These are phyloP conservation scores for Diachrysia chrysitis DNA, from an alignment of 2,888 invertebrate genomes.

Conservation along the genomic window DNA sequence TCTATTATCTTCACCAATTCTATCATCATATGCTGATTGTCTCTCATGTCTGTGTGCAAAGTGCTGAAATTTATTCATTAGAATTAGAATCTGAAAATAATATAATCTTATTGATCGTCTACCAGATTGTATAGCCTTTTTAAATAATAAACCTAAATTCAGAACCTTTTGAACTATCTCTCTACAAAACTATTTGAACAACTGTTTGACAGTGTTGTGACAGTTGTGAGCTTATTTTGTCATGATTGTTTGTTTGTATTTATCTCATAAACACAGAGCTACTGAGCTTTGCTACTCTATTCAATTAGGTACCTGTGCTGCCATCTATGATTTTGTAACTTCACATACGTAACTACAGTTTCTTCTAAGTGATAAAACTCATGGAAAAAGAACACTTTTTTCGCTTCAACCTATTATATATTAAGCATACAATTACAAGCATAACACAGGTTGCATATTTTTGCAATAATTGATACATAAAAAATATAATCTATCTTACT, in stretches of 20 bases:
- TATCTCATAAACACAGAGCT: not conserved
- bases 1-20: slow-evolving; percentile 84
- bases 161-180: too few species aligned
- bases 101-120: too few species aligned
- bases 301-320: not conserved
- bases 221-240: too few species aligned
- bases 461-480: slow-evolving; percentile 3
- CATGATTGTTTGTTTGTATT: too few species aligned
- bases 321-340: not conserved
- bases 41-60: slow-evolving; percentile 70
- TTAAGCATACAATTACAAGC: not conserved
- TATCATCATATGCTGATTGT: slow-evolving; percentile 81
- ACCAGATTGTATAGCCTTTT: too few species aligned
- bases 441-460: not conserved
- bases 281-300: not conserved
- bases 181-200: too few species aligned
- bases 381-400: not conserved
- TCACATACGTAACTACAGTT: not conserved
- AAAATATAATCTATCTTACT: slow-evolving; percentile 7
- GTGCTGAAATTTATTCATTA: not conserved
- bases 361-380: too few species aligned
- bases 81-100: too few species aligned
- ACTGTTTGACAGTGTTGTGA: too few species aligned
- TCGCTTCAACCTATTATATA: not conserved
- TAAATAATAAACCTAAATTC: too few species aligned